Evolutionary conservation across 2,113 vertebrate species (phyloP), one percentile per base, ranked within the genome.

Genomic region (Equus quagga): DNA sequence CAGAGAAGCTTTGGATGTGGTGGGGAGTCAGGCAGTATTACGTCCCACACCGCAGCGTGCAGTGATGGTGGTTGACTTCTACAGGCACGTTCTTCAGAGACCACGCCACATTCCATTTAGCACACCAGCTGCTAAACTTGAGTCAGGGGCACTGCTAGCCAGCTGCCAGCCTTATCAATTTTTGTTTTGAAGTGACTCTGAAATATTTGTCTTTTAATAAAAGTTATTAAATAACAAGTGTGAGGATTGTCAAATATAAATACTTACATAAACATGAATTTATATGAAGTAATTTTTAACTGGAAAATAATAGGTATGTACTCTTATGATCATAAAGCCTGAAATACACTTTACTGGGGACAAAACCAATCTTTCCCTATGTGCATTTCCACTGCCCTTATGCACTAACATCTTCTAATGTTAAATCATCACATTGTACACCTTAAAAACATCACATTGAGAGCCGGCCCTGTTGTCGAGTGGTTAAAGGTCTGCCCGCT

Each of bases 131-230:
- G 15, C 73, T 49, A 58, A 36, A 33, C 46, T 60, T 65, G 49
- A 44, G 60, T 18, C 51, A 70, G 9, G 41, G 31, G 26, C 19
- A 56, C 60, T 0, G 31, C 24, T 13, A 65, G 12, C 60, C 24
- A 80, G 33, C 41, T 81, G 24, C 26, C 2, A 44, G 62, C 41
- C 36, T 58, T 49, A 33, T 44, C 51, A 75, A 1, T 18, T 80
- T 80, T 91, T 84, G 69, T 87, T 91, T 93, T 86, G 81, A 93
- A 72, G 86, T 78, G 10, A 36, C 23, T 67, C 49, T 46, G 12
- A 81, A 75, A 81, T 46, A 36, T 72, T 70, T 88, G 11, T 65
- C 36, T 95, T 78, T 91, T 60, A 96, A 33, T 72, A 95, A 75
- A 83, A 92, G 15, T 8, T 72, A 60, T 56, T 91, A 54, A 62